Evolutionary conservation across 2,113 vertebrate genomes (phyloP).

Genomic region (Ageneiosus marmoratus): DNA sequence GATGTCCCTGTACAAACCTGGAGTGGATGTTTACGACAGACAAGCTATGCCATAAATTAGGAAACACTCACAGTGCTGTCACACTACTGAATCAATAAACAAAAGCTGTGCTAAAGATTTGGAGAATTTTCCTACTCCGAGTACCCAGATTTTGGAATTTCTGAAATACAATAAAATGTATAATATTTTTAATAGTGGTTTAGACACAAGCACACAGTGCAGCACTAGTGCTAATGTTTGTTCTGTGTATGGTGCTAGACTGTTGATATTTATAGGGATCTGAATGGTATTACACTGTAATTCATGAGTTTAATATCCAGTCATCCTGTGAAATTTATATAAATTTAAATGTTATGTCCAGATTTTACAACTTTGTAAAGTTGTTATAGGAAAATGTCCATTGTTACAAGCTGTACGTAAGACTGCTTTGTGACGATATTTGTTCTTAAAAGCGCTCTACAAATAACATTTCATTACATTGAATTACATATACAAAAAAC

Average conservation of each 20-base stretch:
- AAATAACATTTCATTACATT: neutral
- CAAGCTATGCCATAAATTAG: neutral
- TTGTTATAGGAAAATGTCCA: too few relatives aligned
- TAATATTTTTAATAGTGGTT: neutral
- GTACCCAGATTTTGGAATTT: neutral
- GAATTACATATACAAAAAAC: neutral
- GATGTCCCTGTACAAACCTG: neutral
- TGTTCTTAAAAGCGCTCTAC: neutral
- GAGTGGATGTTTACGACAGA: neutral
- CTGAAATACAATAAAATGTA: neutral
- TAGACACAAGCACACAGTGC: neutral
- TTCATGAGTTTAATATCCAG: neutral
- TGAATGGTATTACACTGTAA: neutral
- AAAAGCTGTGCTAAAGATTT: neutral
- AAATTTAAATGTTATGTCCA: too few relatives aligned
- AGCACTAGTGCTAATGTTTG: neutral
- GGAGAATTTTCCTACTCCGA: neutral
- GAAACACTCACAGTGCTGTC: neutral
- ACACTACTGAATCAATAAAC: neutral
- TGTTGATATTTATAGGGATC: neutral
- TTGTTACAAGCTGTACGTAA: too few relatives aligned
- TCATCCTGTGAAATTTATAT: too few relatives aligned
- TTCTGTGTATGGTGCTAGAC: neutral
- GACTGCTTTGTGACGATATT: neutral
- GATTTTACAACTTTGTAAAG: too few relatives aligned